phyloP scores from a whole-genome alignment of 2,797 vertebrate genomes.

The Sphenodon punctatus region DNA sequence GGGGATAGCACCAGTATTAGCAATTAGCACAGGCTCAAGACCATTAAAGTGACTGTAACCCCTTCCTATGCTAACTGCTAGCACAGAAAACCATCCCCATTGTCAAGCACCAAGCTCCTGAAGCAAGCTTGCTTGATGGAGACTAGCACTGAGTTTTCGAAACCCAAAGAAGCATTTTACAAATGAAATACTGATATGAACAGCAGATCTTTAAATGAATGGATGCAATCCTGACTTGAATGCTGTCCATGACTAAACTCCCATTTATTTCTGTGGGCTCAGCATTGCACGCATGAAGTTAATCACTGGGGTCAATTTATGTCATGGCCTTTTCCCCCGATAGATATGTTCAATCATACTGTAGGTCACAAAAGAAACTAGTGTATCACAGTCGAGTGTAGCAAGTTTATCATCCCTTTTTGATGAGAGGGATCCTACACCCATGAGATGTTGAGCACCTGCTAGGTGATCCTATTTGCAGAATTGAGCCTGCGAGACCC shows the following conservation, averaged over 20 bases:
- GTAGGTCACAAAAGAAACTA: not conserved
- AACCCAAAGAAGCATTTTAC: not conserved
- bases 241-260: no score
- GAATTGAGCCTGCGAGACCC: not conserved
- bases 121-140: not conserved
- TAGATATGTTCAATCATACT: not conserved
- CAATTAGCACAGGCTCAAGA: no score
- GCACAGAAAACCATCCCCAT: no score
- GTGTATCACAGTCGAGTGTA: not conserved
- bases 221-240: no score
- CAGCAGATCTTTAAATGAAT: not conserved
- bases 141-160: not conserved
- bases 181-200: no score
- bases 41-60: no score
- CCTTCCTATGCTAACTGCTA: no score
- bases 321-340: not conserved
- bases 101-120: not conserved
- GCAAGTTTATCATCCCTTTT: not conserved
- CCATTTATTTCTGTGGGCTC: no score
- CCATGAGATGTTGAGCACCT: slow-evolving; percentile 12
- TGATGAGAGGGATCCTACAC: not conserved
- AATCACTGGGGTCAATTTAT: not conserved
- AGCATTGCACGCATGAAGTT: no score
- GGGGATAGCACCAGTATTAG: no score
- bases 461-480: not conserved